phyloP scores from a whole-genome alignment of 2,113 vertebrate genomes.

The Nibea albiflora region DNA sequence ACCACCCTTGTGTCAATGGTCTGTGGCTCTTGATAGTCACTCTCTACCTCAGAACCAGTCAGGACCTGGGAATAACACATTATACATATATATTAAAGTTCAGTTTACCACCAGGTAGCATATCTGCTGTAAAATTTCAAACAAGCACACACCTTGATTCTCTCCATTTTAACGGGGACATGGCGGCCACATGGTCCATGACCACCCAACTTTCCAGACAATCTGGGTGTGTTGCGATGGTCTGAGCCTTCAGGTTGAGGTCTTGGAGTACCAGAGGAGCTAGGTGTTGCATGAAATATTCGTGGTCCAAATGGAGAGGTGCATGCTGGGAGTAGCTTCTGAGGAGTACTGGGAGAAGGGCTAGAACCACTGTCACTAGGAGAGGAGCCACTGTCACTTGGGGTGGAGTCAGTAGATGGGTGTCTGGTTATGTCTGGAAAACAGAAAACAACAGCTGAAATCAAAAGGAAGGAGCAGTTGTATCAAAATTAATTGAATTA shows the following conservation, averaged over 20 bases:
- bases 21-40: constrained; percentile 83
- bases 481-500: not conserved
- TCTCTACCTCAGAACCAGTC: constrained; percentile 86
- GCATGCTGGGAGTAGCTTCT: constrained; percentile 81
- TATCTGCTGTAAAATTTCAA: constrained; percentile 4
- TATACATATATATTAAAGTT: constrained; percentile 28
- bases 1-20: constrained; percentile 89
- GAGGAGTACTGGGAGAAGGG: constrained; percentile 83
- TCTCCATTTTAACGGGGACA: constrained; percentile 83
- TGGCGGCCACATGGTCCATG: constrained; percentile 77
- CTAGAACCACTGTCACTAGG: constrained; percentile 83
- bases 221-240: constrained; percentile 71
- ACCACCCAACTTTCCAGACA: constrained; percentile 77
- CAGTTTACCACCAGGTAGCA: not conserved
- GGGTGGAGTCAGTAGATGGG: constrained; percentile 83
- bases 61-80: constrained; percentile 71
- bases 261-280: constrained; percentile 76
- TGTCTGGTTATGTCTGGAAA: constrained; percentile 84
- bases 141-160: constrained; percentile 82
- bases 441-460: constrained; percentile 12
- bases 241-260: constrained; percentile 91
- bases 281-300: constrained; percentile 71
- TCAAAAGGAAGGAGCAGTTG: not conserved
- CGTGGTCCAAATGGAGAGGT: constrained; percentile 80
- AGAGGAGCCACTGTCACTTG: constrained; percentile 79